These are phyloP conservation scores for Stenurella melanura DNA, from an alignment of 2,888 invertebrate genomes.

Conservation along the genomic window DNA sequence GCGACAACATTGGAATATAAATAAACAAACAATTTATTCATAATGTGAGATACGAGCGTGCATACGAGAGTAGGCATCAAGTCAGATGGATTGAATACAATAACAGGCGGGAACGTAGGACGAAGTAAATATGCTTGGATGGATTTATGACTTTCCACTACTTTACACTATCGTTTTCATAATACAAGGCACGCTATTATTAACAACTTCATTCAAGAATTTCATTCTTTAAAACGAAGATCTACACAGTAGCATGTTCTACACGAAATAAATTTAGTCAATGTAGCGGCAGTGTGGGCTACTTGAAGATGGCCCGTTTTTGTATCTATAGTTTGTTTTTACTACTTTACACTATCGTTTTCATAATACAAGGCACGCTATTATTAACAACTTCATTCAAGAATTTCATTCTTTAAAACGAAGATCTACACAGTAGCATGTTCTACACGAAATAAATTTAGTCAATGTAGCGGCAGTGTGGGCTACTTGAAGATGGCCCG, in stretches of 20 bases:
- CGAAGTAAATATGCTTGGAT: conserved; percentile 21
- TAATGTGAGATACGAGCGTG: conserved; percentile 47
- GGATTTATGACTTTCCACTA: conserved; percentile 14
- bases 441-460: conserved; percentile 5
- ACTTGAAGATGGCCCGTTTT: no score
- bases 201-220: conserved; percentile 25
- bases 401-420: conserved; percentile 12
- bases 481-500: no score
- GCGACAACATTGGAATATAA: conserved; percentile 53
- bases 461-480: no score
- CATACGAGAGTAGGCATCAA: conserved; percentile 48
- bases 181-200: conserved; percentile 20
- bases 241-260: conserved; percentile 16
- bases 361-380: conserved; percentile 16
- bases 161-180: conserved; percentile 21
- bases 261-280: background rate
- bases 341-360: conserved; percentile 24
- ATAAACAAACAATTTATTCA: conserved; percentile 56
- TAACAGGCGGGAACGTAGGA: conserved; percentile 47
- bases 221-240: conserved; percentile 7
- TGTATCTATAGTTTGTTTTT: background rate
- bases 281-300: no score
- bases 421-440: conserved; percentile 10
- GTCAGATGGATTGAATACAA: conserved; percentile 45
- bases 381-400: conserved; percentile 27